Evolutionary conservation across 2,888 invertebrate genomes (phyloP), one percentile per base, ranked within the genome.

Genomic region (Hydropsyche betteni): DNA sequence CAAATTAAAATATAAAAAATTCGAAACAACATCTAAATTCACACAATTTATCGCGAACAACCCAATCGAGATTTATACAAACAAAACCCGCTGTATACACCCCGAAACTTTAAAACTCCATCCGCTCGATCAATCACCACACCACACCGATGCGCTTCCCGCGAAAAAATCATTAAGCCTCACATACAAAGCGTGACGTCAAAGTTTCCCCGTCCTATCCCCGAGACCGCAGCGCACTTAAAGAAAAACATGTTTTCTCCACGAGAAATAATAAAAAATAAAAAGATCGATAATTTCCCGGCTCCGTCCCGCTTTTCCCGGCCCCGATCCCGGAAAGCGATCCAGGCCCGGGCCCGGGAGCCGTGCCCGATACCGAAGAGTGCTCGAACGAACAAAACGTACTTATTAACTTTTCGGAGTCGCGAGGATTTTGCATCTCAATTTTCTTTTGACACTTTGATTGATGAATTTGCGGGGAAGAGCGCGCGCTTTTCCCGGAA

Each of bases 381-480:
- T 61, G 61, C 61, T 61, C 61, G 24, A 53, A 61, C 61, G 33
- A 61, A 61, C 33, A 61, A 16, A 61, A 61, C 16, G 36, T 5
- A 36, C 69, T 69, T 69, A 69, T 69, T 69, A 74, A 74, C 68
- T 74, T 74, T 74, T 38, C 51, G 24, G 50, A 34, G 44, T 51
- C 34, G 55, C 53, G 44, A 10, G 69, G 69, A 38, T 69, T 74
- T 74, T 74, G 74, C 74, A 74, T 74, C 74, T 74, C 74, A 74
- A 74, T 74, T 68, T 74, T 68, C 68, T 53, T 36, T 51, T 55
- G 74, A 74, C 74, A 74, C 53, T 53, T 74, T 74, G 74, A 74
- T 74, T 74, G 74, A 74, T 74, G 74, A 74, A 73, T 68, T 68
- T 24, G 64, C 44, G 44, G 44, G 44, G 10, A 44, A 44, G 44